A percentile compares a stretch with the other conserved stretches of the same genome.
phyloP scores from a whole-genome alignment of 1,140 invertebrate species.

The Hylaeus volcanicus region DNA sequence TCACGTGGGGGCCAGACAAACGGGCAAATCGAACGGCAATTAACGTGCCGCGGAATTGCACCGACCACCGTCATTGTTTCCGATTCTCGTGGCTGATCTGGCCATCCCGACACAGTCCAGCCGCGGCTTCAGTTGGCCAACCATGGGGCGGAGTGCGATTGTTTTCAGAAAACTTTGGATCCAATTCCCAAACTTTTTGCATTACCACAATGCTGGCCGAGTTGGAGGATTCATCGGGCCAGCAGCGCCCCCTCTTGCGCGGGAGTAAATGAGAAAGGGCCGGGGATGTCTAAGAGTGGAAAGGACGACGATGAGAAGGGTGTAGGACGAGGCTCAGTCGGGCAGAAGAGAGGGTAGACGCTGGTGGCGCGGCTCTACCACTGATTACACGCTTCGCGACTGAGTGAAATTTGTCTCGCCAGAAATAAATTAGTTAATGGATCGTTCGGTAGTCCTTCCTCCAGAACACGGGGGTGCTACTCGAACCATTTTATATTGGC shows the following conservation, averaged over 20 bases:
- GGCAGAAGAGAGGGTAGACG: conserved; percentile 32
- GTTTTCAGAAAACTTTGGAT: conserved; percentile 71
- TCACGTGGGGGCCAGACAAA: background rate
- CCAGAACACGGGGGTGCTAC: background rate
- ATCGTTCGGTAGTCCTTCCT: conserved; percentile 20
- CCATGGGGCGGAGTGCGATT: conserved; percentile 21
- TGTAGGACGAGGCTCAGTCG: background rate
- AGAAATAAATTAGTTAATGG: conserved; percentile 73
- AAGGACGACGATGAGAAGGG: background rate
- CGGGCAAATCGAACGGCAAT: conserved; percentile 24
- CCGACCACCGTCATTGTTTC: conserved; percentile 40
- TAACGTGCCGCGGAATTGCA: conserved; percentile 29
- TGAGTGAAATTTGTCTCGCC: conserved; percentile 67
- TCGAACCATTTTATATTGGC: background rate
- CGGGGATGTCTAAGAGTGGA: background rate
- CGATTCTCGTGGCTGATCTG: conserved; percentile 4
- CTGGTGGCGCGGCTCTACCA: conserved; percentile 40
- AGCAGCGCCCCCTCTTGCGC: background rate
- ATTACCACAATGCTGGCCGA: conserved; percentile 67
- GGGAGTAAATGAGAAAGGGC: conserved; percentile 53
- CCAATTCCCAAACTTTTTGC: conserved; percentile 70
- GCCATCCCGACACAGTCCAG: background rate
- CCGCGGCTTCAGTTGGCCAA: background rate
- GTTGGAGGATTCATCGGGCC: conserved; percentile 53
- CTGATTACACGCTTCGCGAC: conserved; percentile 69